Base-by-base conservation (phyloP, 2,797 vertebrate genomes). In the Lepilemur septentrionalis region DNA sequence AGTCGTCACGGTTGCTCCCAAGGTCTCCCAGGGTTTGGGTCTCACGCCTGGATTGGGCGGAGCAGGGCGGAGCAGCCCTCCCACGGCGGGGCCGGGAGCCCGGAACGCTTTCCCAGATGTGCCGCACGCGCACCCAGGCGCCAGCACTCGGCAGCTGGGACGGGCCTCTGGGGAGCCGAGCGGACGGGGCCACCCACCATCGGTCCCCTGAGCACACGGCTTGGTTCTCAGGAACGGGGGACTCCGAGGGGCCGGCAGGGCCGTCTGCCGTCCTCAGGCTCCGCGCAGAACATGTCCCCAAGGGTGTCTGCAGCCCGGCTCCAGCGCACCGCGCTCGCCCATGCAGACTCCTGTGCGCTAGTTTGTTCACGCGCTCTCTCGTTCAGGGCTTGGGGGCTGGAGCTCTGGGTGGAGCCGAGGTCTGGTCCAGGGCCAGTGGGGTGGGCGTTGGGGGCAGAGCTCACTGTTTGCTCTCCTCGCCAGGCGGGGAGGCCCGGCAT, bases 321-420 rank as follows among this genome's bases (percentile, higher is more conserved):
- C 61, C 25, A 6, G 3, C 0, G 1, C 52, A 0, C 1, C 4
- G 23, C 4, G 4, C 90, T 12, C 2, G 30, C 48, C 13, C 35
- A 20, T 8, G 1, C 73, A 15, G 89, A 30, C 18, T 30, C n/a
- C 80, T 18, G 10, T 15, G 35, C 3, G 38, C 85, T 61, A 25
- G 46, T 85, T 57, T 43, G 38, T 79, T 91, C 90, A 50, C 14
- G 50, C 3, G 0, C 55, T 12, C 4, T 46, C 55, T 78, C 57
- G 4, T 48, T 61, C 8, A 5, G 48, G 18, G 94, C 94, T 86
- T 38, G 1, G 65, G 93, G 84, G 94, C 70, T 1, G 0, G 57
- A 59, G 76, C 63, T 14, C 90, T 43, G 52, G 84, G 63, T 59
- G 17, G 86, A 38, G 50, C 48, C 20, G 0, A 10, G 61, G 61